Evolutionary conservation across 2,888 invertebrate species (phyloP), one percentile per base, ranked within the genome.

Genomic region (Melanotus villosus): DNA sequence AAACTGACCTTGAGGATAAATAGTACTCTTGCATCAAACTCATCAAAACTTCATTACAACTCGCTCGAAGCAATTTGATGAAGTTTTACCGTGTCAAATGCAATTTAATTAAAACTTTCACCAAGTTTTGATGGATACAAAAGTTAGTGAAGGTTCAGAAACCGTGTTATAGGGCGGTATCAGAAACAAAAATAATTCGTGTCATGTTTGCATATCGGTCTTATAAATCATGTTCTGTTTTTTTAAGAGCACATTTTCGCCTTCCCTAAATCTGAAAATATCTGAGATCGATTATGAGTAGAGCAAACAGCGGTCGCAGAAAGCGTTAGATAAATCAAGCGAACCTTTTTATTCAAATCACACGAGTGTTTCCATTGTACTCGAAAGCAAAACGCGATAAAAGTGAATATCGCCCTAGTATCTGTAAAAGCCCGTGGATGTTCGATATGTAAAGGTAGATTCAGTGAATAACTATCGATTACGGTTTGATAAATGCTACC

Each of bases 311-410:
- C 60, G 73, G 65, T 70, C 70, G 68, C 56, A 62, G 65, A 68
- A 64, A 69, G 68, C 69, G 71, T 74, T 71, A 75, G 75, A 79
- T 79, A 79, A 79, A 80, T 79, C 79, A 78, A 75, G 76, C 73
- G 76, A 72, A 70, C 73, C 74, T 77, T 80, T 80, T 79, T 80
- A 80, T 80, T 80, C 79, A 79, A 78, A 78, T 79, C 79, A 72
- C 75, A 75, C 69, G 74, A 77, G 75, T 77, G 76, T 74, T 78
- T 76, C 75, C 75, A 79, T 80, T 79, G 78, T 80, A 76, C 71
- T 76, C 73, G 75, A 75, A 76, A 77, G 79, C 78, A 77, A 78
- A 78, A 77, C 75, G 73, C 73, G 77, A 77, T 77, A 68, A 72
- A 78, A 76, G 75, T 74, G 76, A 78, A 76, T 78, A 78, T 77